Base-by-base conservation (phyloP, 2,113 vertebrate species). In the Gallinago jamesoni region DNA sequence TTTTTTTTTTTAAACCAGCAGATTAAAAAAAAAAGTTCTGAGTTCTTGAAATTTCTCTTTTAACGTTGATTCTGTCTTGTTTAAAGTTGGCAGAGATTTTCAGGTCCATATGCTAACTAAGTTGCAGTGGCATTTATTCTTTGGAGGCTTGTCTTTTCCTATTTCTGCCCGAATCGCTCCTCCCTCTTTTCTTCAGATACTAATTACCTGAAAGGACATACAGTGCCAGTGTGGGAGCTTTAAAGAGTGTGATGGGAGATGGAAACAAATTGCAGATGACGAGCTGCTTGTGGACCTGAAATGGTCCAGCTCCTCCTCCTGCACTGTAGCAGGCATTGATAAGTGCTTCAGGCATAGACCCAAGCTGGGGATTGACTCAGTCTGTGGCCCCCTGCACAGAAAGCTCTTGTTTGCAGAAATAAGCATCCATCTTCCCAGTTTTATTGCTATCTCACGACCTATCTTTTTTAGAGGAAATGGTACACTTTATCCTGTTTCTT, bases 31-130 rank as follows among this genome's bases (percentile, higher is more conserved):
- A 80, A 8, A 62, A 30, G 6, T 24, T 84, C 24, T 0, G 1
- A 62, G 35, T 50, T 90, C 17, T 50, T 57, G 39, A 11, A 1
- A 41, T 93, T 84, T 56, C 7, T 67, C 13, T 45, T 63, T 43
- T 68, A n/a, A 39, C 33, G 10, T 85, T 88, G 15, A 30, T 83
- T 85, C 76, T 66, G 15, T 68, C 19, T 70, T 75, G 15, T 68
- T 94, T 62, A 60, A 80, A 64, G 9, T 23, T 69, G 45, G 7
- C 2, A 3, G 75, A 83, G 43, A 14, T 86, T 78, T 92, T 93
- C 64, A 77, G 27, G n/a, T 59, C 39, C 7, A 5, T 60, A 5
- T 1, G 0, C n/a, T 69, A 33, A 0, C 1, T 64, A 55, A 86
- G 47, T 47, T 86, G n/a, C 43, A 50, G 15, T 57, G 30, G 16